A percentile compares a stretch with the other conserved stretches of the same genome.
Conservation (phyloP, 2,888 invertebrate species). For the Leucophenga montana region DNA sequence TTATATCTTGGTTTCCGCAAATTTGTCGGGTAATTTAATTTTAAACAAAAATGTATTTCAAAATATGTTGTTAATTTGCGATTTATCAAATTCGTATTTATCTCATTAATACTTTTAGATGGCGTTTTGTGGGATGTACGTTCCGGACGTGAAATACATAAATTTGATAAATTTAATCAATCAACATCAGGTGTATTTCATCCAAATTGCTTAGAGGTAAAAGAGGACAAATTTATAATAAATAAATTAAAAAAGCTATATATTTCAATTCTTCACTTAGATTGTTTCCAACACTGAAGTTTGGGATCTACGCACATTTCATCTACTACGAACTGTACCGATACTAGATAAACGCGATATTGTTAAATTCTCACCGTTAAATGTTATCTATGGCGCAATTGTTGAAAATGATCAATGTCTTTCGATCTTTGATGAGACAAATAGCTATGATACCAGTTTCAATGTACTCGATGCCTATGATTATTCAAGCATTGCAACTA, state of each 20-base stretch:
- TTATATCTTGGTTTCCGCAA: no score
- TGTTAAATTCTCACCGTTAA: slow-evolving; percentile 89
- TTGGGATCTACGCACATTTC: slow-evolving; percentile 97
- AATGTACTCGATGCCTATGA: slow-evolving; percentile 95
- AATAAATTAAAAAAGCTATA: not conserved
- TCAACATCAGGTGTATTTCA: slow-evolving; percentile 96
- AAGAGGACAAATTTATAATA: not conserved
- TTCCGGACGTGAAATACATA: slow-evolving; percentile 91
- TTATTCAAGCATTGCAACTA: slow-evolving; percentile 95
- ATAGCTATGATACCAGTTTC: slow-evolving; percentile 91
- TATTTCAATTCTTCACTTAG: slow-evolving; percentile 68
- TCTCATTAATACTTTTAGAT: slow-evolving; percentile 75
- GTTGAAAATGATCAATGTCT: slow-evolving; percentile 76
- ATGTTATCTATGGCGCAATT: slow-evolving; percentile 90
- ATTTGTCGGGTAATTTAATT: not conserved
- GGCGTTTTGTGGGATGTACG: slow-evolving; percentile 96
- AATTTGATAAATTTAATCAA: slow-evolving; percentile 97
- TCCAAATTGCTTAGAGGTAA: slow-evolving; percentile 93
- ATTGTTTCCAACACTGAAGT: slow-evolving; percentile 98
- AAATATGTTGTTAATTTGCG: not conserved
- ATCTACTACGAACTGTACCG: slow-evolving; percentile 93
- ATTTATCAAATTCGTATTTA: not conserved
- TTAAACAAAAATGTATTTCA: not conserved
- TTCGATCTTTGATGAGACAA: slow-evolving; percentile 78
- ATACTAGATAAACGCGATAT: slow-evolving; percentile 88